phyloP scores from a whole-genome alignment of 2,113 vertebrate genomes.

The Phainopepla nitens region DNA sequence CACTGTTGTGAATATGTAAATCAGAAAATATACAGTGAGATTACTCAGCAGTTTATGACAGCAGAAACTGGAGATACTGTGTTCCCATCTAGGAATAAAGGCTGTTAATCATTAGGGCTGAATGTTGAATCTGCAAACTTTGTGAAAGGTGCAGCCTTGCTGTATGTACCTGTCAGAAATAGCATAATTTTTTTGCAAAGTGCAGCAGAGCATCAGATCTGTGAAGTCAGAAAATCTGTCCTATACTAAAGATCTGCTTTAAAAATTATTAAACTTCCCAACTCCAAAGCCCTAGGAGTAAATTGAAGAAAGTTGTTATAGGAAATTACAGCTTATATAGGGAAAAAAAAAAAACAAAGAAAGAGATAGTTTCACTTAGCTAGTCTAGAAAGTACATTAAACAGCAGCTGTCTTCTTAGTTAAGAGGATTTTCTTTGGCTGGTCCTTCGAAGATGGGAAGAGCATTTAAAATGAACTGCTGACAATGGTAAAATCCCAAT shows the following conservation, averaged over 20 bases:
- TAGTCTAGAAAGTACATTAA: neutral
- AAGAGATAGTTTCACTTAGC: neutral
- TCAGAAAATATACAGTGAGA: neutral
- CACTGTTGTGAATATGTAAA: neutral
- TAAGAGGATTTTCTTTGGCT: constrained; percentile 41
- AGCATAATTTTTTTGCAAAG: neutral
- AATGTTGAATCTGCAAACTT: neutral
- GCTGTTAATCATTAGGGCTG: neutral
- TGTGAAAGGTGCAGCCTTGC: neutral
- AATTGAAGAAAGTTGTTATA: neutral
- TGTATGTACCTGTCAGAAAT: neutral
- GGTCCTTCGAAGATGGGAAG: neutral
- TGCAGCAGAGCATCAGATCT: neutral
- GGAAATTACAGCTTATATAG: neutral
- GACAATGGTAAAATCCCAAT: neutral
- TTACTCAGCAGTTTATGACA: neutral
- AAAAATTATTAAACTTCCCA: neutral
- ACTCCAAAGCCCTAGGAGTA: neutral
- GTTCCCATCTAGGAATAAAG: neutral
- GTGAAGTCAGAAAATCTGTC: neutral
- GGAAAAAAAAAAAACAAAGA: neutral
- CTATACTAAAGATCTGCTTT: neutral
- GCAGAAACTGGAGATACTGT: neutral
- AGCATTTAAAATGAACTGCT: neutral
- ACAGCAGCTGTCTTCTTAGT: neutral